Percentiles rank a stretch among this genome's conserved stretches.
These are phyloP conservation scores for Gobius niger DNA, from an alignment of 2,113 vertebrate species.

Conservation along the genomic window DNA sequence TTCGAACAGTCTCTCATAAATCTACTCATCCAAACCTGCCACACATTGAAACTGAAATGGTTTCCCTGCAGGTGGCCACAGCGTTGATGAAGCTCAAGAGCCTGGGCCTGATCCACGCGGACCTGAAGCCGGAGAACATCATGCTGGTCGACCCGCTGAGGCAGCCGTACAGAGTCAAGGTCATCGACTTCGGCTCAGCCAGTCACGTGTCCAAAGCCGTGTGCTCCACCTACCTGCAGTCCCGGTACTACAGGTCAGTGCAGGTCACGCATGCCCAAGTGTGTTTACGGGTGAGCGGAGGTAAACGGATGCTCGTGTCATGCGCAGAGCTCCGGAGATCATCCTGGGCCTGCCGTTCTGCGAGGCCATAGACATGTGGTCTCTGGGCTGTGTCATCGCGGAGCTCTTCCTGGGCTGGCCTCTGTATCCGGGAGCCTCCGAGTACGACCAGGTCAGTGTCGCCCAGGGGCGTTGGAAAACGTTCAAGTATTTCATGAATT, in stretches of 20 bases:
- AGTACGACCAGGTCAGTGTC: slow-evolving; percentile 94
- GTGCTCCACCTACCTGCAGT: slow-evolving; percentile 96
- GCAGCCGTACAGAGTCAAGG: slow-evolving; percentile 95
- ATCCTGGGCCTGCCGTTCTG: slow-evolving; percentile 95
- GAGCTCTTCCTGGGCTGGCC: slow-evolving; percentile 98
- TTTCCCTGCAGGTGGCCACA: slow-evolving; percentile 82
- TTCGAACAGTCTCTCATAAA: no score
- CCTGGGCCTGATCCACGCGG: slow-evolving; percentile 92
- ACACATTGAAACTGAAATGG: no score
- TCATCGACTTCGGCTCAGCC: slow-evolving; percentile 97
- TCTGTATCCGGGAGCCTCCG: slow-evolving; percentile 95
- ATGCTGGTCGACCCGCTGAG: slow-evolving; percentile 95
- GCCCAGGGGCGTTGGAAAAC: neutral
- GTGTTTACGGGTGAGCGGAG: no score
- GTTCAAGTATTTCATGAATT: no score
- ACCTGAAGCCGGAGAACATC: slow-evolving; percentile 97
- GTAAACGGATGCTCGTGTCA: neutral
- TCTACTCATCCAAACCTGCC: no score
- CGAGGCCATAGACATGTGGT: slow-evolving; percentile 99
- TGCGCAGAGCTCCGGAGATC: slow-evolving; percentile 92
- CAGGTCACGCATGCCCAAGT: neutral
- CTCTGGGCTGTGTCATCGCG: slow-evolving; percentile 95
- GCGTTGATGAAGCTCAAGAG: slow-evolving; percentile 98
- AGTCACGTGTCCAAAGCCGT: slow-evolving; percentile 96
- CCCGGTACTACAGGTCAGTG: slow-evolving; percentile 91